Evolutionary conservation across 2,888 invertebrate species (phyloP), one percentile per base, ranked within the genome.

Genomic region (Aphidoletes aphidimyza): DNA sequence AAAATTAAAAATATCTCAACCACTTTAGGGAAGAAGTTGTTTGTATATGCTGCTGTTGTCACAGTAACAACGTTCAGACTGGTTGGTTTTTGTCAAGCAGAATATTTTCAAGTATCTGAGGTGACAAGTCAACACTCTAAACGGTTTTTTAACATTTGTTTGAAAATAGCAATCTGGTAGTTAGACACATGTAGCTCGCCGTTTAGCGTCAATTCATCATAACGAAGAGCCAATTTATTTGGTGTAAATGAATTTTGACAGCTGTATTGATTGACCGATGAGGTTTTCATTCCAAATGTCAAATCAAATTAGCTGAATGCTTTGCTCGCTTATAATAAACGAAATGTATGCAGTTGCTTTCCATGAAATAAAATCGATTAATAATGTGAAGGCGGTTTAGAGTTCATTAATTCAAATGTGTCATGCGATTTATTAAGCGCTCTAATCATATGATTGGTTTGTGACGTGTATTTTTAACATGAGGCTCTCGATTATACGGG

Each of bases 201-300:
- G n/a, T n/a, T 34, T 5, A 17, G 37, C 81, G 37, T 37, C 81
- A 37, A 81, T 81, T 81, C 37, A 37, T 81, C 81, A 81, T 19
- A n/a, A 19, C 5, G 37, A 19, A 36, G 54, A 54, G 26, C 54
- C 54, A 69, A 69, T 30, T 30, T 30, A 30, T 2, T n/a, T 11
- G 11, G n/a, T 69, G 69, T 14, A 5, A 26, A 54, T 54, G 54
- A 54, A 54, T 54, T 54, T 47, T 54, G 22, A 26, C 42, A 42
- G 0, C 37, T 9, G 37, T 81, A 81, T 81, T 81, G 81, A 81
- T 81, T 81, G 81, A 81, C 81, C 37, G 69, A 30, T 69, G n/a
- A n/a, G n/a, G n/a, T 14, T 1, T 1, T 30, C 14, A 8, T 8
- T 30, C 30, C 0, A 37, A 37, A 81, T 81, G 81, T 37, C 37